Evolutionary conservation across 2,797 vertebrate species (phyloP).

Genomic region (Momotus momota): DNA sequence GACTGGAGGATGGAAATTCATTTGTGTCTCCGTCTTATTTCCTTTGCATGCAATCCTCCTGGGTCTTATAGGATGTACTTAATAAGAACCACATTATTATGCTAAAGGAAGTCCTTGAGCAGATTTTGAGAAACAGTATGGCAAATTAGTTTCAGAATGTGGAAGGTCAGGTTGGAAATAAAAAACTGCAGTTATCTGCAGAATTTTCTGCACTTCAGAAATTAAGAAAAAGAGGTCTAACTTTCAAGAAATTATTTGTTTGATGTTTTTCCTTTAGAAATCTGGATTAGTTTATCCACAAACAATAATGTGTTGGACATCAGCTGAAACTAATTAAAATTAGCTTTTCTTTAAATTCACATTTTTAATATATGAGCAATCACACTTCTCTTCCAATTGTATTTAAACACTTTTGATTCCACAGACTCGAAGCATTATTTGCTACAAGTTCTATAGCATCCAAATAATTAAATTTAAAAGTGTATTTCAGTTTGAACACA

Average conservation of each 20-base stretch:
- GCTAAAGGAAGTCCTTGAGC: slow-evolving; percentile 88
- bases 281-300: neutral
- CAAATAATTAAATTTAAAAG: neutral
- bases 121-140: slow-evolving; percentile 80
- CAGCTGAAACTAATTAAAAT: neutral
- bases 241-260: slow-evolving; percentile 19
- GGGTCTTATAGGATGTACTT: slow-evolving; percentile 87
- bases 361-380: neutral
- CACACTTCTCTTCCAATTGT: neutral
- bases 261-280: slow-evolving; percentile 7
- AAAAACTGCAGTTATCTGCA: slow-evolving; percentile 71
- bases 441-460: neutral
- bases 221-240: slow-evolving; percentile 26
- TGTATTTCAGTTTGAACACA: neutral
- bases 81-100: slow-evolving; percentile 93
- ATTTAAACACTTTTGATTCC: neutral
- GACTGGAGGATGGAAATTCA: slow-evolving; percentile 82
- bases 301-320: neutral
- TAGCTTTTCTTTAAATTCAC: neutral
- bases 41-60: slow-evolving; percentile 81
- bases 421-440: neutral
- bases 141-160: slow-evolving; percentile 90
- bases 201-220: slow-evolving; percentile 70
- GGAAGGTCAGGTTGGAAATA: slow-evolving; percentile 82
- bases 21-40: slow-evolving; percentile 79